Conservation (phyloP, 2,797 vertebrate species). For the Eulemur coronatus region DNA sequence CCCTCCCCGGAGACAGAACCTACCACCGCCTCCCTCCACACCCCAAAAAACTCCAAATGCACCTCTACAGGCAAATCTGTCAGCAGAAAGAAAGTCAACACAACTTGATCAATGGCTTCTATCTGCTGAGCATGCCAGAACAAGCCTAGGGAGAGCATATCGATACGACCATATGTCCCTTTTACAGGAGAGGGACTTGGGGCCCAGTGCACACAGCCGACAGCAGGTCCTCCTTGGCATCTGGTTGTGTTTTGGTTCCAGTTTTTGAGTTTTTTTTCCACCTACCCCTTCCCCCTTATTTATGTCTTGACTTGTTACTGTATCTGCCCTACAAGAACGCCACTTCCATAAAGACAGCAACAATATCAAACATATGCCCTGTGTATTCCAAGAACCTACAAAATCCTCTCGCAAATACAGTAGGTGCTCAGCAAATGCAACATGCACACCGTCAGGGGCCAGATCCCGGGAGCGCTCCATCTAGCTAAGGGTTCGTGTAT, state of each 20-base stretch:
- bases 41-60: neutral
- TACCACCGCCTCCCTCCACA: neutral
- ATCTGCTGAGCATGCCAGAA: fast-evolving
- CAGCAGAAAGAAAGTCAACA: neutral
- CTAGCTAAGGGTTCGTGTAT: neutral
- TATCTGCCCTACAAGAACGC: neutral
- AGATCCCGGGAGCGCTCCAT: neutral
- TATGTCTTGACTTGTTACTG: neutral
- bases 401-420: neutral
- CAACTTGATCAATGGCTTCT: fast-evolving
- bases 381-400: neutral
- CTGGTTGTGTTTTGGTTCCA: neutral
- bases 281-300: neutral
- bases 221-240: fast-evolving
- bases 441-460: fast-evolving
- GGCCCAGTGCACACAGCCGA: too few species aligned
- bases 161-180: neutral
- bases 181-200: neutral
- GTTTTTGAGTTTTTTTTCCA: neutral
- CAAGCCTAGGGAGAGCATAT: fast-evolving
- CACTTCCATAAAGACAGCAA: neutral
- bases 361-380: neutral
- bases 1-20: neutral
- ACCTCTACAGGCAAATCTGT: neutral
- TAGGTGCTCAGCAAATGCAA: neutral